Base-by-base conservation (phyloP, 2,797 vertebrate species). In the Lithobates pipiens region DNA sequence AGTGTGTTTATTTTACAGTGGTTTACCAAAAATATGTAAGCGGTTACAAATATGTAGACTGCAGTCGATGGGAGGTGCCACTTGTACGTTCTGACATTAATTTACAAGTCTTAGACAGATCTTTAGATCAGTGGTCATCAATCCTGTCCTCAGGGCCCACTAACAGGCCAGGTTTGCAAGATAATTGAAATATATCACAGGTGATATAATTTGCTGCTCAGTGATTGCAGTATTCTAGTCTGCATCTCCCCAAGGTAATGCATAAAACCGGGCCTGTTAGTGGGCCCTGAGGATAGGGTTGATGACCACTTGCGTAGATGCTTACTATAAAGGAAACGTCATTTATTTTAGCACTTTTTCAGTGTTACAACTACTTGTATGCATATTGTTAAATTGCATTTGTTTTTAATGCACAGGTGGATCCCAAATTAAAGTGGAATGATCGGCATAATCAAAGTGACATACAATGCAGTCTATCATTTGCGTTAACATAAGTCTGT, bases 21-120 rank as follows among this genome's bases (percentile, higher is more conserved):
- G 94, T 94, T 95, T 93, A 95, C 94, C 94, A 95, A 93, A 95
- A 95, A 89, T 93, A 95, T 95, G 94, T 86, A 86, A 93, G 93
- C 86, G 93, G 93, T 94, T 94, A 92, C 91, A 92, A 91, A 94
- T 88, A 85, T 92, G 92, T 92, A 92, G 93, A 93, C 91, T 88
- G 91, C 92, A 93, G 90, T 91, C 69, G 87, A 92, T 92, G 92
- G 93, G 93, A 93, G 92, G 89, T 92, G 89, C 93, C 91, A 86
- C 80, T 91, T 89, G 88, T 87, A 91, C 89, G 88, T 91, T 93
- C 89, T 91, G 90, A 93, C 93, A 92, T 85, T 89, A 91, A 89
- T 94, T 94, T 90, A 92, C 89, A 92, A 94, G 90, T 90, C 91
- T 92, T 92, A 90, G 84, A 91, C 89, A 87, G 83, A 78, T 70